Base-by-base conservation (phyloP, 1,140 invertebrate species). In the Danaus plexippus region DNA sequence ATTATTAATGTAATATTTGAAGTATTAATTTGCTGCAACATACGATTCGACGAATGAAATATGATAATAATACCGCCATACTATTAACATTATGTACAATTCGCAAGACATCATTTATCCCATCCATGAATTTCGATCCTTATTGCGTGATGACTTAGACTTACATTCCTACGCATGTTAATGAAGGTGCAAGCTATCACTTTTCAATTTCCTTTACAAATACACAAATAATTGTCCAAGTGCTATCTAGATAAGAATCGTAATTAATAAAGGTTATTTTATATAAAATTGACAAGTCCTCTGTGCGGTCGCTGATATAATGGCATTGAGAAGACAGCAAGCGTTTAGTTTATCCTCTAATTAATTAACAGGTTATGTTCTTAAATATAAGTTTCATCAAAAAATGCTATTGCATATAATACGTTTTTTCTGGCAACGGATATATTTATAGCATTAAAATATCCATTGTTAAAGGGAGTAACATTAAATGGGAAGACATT, bases 261-360 rank as follows among this genome's bases (percentile, higher is more conserved):
- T 75, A 78, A 80, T 78, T 84, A 80, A 81, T 81, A 79, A 77
- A 66, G 59, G 54, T 51, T 67, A 77, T 75, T 80, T 80, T 75
- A 73, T 74, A 69, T 60, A 65, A 59, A 59, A 64, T 70, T 76
- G 66, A 73, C 69, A 62, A 63, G 62, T 63, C 49, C 49, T 67
- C 63, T 80, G 80, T 78, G 77, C 59, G 75, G 75, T 79, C 63
- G 54, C 69, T 51, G 11, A 45, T 45, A 45, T 45, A 45, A 45
- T n/a, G 10, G 3, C 12, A 13, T 56, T 47, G 46, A 46, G 18
- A 45, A 32, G 43, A 52, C 55, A 32, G 47, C 43, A 45, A 22
- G 46, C 44, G 52, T 47, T 47, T 57, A 48, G 43, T 57, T 50
- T 46, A 59, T 60, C 58, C 58, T 55, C 22, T 52, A 53, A 60